Conservation (phyloP, 2,797 vertebrate species). For the Clarias fuscus region DNA sequence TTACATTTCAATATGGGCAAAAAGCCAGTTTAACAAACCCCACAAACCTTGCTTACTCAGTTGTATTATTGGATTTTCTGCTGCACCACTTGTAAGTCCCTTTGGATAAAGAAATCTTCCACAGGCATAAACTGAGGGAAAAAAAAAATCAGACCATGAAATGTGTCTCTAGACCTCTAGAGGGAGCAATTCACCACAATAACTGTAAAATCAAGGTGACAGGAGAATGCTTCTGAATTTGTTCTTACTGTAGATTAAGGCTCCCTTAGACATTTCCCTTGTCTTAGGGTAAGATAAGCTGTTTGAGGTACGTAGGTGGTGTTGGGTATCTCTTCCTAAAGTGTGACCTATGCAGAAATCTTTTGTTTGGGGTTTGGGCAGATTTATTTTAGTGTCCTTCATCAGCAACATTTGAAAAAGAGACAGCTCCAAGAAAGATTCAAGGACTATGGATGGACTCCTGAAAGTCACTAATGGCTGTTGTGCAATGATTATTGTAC, state of each 20-base stretch:
- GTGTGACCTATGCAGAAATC: not conserved
- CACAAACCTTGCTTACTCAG: not conserved
- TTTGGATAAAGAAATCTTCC: not conserved
- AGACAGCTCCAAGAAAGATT: not conserved
- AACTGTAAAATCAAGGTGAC: not conserved
- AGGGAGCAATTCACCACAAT: slow-evolving; percentile 55
- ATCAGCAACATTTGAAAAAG: not conserved
- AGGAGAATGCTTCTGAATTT: not conserved
- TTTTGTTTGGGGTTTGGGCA: too few species aligned
- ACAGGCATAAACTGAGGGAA: not conserved
- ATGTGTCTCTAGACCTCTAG: slow-evolving; percentile 52
- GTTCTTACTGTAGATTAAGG: not conserved
- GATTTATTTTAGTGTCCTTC: not conserved
- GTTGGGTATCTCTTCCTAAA: not conserved
- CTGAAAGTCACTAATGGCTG: not conserved
- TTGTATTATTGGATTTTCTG: not conserved
- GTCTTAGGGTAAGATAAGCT: not conserved
- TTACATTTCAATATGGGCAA: not conserved
- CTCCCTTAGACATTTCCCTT: not conserved
- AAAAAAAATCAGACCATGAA: not conserved
- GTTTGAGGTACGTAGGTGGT: not conserved
- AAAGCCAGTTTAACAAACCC: not conserved
- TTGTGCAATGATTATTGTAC: not conserved
- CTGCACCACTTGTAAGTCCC: not conserved
- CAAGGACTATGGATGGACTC: not conserved